Evolutionary conservation across 2,113 vertebrate genomes (phyloP).

Genomic region (Pelvicachromis taeniatus): DNA sequence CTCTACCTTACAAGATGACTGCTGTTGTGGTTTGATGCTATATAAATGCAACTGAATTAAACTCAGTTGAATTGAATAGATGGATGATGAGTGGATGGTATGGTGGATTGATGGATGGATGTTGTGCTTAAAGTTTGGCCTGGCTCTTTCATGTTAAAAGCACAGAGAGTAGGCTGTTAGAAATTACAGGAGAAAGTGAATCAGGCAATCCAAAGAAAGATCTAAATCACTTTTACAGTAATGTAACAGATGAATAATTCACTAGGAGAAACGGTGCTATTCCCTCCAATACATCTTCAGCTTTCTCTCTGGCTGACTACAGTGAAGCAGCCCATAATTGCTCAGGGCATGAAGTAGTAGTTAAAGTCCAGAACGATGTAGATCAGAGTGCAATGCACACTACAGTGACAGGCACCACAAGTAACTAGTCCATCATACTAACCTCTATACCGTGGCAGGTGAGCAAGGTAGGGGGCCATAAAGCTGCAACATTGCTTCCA

Average conservation of each 20-base stretch:
- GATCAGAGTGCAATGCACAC: constrained; percentile 59
- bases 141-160: background rate
- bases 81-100: background rate
- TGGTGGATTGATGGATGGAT: background rate
- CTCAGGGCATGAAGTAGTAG: constrained; percentile 45
- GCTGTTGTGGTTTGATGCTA: background rate
- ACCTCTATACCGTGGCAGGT: constrained; percentile 36
- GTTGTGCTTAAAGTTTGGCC: background rate
- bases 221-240: constrained; percentile 47
- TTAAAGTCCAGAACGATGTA: constrained; percentile 61
- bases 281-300: constrained; percentile 38
- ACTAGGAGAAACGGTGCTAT: constrained; percentile 45
- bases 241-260: constrained; percentile 65
- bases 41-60: background rate
- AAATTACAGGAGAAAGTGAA: constrained; percentile 43
- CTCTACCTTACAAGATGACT: background rate
- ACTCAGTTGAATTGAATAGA: background rate
- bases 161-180: background rate
- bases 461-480: constrained; percentile 33
- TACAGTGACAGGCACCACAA: constrained; percentile 60
- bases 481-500: background rate
- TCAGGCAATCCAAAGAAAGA: constrained; percentile 4
- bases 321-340: constrained; percentile 46
- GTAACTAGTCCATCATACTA: constrained; percentile 51
- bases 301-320: constrained; percentile 15